Conservation (phyloP, 2,797 vertebrate genomes). For the Pampus argenteus region DNA sequence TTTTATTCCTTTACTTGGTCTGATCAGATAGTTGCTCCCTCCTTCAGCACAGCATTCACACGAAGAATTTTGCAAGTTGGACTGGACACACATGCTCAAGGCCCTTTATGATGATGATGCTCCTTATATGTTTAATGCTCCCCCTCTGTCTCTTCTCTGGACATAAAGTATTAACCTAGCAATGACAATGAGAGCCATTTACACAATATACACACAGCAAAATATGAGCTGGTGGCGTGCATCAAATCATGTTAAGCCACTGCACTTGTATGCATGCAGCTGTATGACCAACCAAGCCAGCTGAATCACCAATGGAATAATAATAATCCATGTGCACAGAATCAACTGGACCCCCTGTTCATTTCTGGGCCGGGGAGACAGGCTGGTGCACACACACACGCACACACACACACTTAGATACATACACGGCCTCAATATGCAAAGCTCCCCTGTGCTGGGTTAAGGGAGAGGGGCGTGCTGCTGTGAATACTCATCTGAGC, state of each 20-base stretch:
- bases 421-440: conserved; percentile 79
- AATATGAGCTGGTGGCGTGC: conserved; percentile 40
- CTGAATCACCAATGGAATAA: conserved; percentile 73
- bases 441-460: conserved; percentile 82
- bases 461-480: conserved; percentile 80
- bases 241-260: conserved; percentile 52
- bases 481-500: conserved; percentile 84
- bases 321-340: conserved; percentile 74
- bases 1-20: conserved; percentile 48
- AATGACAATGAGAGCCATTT: conserved; percentile 34
- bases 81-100: conserved; percentile 18
- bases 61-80: conserved; percentile 8
- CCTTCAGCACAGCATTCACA: conserved; percentile 31
- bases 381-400: conserved; percentile 38
- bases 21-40: conserved; percentile 48
- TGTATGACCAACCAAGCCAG: conserved; percentile 55
- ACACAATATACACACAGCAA: conserved; percentile 39
- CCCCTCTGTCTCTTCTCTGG: conserved; percentile 36
- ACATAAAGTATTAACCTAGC: conserved; percentile 34
- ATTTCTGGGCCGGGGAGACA: conserved; percentile 61
- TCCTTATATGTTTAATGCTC: conserved; percentile 25
- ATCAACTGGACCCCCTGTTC: conserved; percentile 70
- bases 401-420: conserved; percentile 51
- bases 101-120: conserved; percentile 18
- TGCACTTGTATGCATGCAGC: conserved; percentile 61